A percentile compares a stretch with the other conserved stretches of the same genome.
Evolutionary conservation across 1,140 invertebrate genomes (phyloP).

Genomic region (Lucilia cuprina): DNA sequence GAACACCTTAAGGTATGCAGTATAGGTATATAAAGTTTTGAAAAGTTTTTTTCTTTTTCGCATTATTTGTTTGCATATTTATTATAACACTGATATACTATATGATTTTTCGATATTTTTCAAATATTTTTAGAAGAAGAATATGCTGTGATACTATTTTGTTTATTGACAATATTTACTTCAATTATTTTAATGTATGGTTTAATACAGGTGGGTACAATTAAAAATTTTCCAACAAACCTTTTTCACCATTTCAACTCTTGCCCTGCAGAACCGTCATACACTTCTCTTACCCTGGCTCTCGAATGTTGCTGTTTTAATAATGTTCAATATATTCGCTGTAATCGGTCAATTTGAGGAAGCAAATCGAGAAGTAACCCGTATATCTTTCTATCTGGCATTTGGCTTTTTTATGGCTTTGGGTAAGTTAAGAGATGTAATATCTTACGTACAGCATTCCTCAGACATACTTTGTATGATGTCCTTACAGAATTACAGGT

Average conservation of each 20-base stretch:
- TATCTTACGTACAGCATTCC: too few relatives aligned
- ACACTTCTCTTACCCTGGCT: background rate
- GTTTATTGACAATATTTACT: background rate
- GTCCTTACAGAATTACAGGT: background rate
- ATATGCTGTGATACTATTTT: background rate
- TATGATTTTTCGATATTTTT: too few relatives aligned
- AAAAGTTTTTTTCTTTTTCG: too few relatives aligned
- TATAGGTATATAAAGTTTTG: too few relatives aligned
- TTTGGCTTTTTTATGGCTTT: background rate
- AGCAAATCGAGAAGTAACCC: background rate
- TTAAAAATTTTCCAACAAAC: too few relatives aligned
- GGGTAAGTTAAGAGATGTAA: background rate
- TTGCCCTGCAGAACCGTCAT: background rate
- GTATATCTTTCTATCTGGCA: background rate
- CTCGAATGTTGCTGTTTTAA: background rate
- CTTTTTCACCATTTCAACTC: too few relatives aligned
- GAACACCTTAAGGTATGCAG: too few relatives aligned
- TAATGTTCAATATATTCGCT: background rate
- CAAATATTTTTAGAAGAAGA: background rate
- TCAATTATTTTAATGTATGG: background rate
- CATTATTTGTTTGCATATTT: too few relatives aligned
- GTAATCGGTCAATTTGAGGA: background rate
- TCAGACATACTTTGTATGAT: too few relatives aligned
- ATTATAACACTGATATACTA: too few relatives aligned
- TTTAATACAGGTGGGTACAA: background rate